Evolutionary conservation across 64 coral and sea anemone genomes (phyloP).

Genomic region (Stichodactyla helianthus): DNA sequence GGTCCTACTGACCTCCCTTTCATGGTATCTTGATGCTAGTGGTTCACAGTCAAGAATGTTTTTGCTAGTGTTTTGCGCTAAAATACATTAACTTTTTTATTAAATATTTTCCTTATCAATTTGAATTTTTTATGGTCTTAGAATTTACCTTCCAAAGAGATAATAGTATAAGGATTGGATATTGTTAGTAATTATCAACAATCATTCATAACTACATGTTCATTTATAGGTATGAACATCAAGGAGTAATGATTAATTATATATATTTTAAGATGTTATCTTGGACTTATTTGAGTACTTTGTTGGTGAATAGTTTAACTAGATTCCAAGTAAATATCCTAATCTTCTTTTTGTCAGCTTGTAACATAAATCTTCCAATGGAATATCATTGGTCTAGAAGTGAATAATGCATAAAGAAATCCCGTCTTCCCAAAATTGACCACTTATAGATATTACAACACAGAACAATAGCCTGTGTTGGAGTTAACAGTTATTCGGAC

Average conservation of each 20-base stretch:
- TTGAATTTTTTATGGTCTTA: background rate
- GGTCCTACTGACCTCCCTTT: too few species aligned
- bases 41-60: background rate
- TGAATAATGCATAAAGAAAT: too few species aligned
- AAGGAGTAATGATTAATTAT: background rate
- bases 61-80: background rate
- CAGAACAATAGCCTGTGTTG: too few species aligned
- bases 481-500: too few species aligned
- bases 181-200: background rate
- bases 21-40: too few species aligned
- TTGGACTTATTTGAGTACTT: background rate
- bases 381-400: too few species aligned
- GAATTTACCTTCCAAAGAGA: background rate
- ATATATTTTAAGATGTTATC: background rate
- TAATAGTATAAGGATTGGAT: background rate
- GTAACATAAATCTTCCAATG: too few species aligned
- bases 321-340: background rate
- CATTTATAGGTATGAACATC: background rate
- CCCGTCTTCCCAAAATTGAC: too few species aligned
- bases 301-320: background rate
- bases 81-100: background rate
- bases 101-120: background rate
- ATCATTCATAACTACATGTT: background rate
- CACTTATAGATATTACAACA: too few species aligned
- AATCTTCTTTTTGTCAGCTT: background rate